Base-by-base conservation (phyloP, 2,113 vertebrate genomes). In the Felis chaus region DNA sequence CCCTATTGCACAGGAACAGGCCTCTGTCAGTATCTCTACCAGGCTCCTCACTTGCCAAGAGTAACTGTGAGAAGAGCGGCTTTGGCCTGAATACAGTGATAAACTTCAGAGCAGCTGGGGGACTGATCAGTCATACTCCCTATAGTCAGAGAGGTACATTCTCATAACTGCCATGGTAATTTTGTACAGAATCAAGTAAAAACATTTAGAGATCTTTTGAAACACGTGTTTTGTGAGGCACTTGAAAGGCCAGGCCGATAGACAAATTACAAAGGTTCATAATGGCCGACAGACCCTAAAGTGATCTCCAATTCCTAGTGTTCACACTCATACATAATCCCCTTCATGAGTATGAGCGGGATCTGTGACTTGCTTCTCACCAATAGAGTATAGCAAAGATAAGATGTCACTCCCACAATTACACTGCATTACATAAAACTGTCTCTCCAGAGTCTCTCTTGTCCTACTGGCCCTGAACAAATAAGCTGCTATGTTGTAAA, bases 121-220 rank as follows among this genome's bases (percentile, higher is more conserved):
- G 9, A 73, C 81, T 25, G 31, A 31, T 50, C 21, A 11, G 16
- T 45, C 65, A 50, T 0, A 76, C 3, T 19, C 21, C 36, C 23
- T 84, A 61, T 0, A 36, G 39, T 78, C 71, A 50, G 36, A 91
- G 27, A 95, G 57, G 61, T 5, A 12, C 9, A 10, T 33, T 88
- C 41, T 86, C 53, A 31, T 11, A 23, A 11, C 25, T 50, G 21
- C 82, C 8, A 0, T 48, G 31, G 29, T 69, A 29, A 91, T 66
- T 95, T 65, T 61, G 2, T 39, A 89, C 1, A 78, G 29, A 57
- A 81, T 91, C 36, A 7, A 5, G 21, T 36, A 23, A 97, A 76
- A 96, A 91, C 45, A 78, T n/a, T 61, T 73, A 80, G 31, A 95
- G 91, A 21, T 76, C 65, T 95, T 88, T 86, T 53, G 3, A 73